A percentile compares a stretch with the other conserved stretches of the same genome.
Conservation (phyloP, 2,797 vertebrate genomes). For the Antennarius maculatus region DNA sequence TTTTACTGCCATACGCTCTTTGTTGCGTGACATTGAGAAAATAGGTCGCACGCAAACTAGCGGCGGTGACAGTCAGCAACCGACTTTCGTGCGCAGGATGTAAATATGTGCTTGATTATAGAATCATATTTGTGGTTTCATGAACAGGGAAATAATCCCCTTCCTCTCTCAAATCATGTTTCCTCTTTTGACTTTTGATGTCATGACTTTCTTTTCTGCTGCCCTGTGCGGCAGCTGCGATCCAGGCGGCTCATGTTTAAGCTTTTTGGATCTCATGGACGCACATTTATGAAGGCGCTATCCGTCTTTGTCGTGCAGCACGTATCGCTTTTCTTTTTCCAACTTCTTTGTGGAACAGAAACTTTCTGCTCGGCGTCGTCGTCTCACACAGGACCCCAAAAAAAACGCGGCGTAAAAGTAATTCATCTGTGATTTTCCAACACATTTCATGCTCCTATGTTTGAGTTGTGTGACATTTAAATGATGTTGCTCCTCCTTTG, state of each 20-base stretch:
- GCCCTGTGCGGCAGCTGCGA: constrained; percentile 13
- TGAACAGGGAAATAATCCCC: constrained; percentile 10
- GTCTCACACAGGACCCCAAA: constrained; percentile 2
- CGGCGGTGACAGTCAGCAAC: not conserved
- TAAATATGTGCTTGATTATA: constrained; percentile 5
- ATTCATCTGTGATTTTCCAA: constrained; percentile 14
- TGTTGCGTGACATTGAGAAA: constrained; percentile 1
- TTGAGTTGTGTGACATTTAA: constrained; percentile 17
- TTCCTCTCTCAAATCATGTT: constrained; percentile 21
- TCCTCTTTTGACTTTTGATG: constrained; percentile 22
- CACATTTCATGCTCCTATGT: constrained; percentile 21
- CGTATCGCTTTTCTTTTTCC: not conserved
- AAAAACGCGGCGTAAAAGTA: constrained; percentile 1
- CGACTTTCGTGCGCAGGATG: not conserved
- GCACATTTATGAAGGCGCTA: constrained; percentile 12
- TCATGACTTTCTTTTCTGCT: constrained; percentile 8
- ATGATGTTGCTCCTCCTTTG: constrained; percentile 9
- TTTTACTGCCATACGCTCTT: not conserved
- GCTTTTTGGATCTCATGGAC: constrained; percentile 36
- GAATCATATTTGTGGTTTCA: constrained; percentile 13
- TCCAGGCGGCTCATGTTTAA: constrained; percentile 24
- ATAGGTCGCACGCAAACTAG: not conserved
- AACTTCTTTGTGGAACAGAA: constrained; percentile 15
- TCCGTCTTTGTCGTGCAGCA: not conserved
- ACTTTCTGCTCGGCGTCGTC: not conserved